phyloP scores from a whole-genome alignment of 2,888 invertebrate species.

The Sarcophaga variegata region DNA sequence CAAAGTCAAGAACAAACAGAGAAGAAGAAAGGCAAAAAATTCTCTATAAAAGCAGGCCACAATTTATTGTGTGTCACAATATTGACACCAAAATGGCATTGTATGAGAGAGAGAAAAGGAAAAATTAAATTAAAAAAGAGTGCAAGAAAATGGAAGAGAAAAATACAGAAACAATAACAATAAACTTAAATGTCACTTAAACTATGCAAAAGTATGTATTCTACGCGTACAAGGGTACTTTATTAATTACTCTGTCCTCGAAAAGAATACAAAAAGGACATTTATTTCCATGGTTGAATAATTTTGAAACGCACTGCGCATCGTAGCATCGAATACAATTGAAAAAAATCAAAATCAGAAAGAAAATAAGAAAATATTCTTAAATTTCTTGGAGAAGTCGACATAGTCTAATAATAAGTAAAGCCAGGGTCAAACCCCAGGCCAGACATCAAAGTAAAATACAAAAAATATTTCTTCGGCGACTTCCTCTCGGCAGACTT shows the following conservation, averaged over 20 bases:
- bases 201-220: background rate
- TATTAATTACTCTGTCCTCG: background rate
- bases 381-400: too few relatives aligned
- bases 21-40: background rate
- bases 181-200: slow-evolving; percentile 22
- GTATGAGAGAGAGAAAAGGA: background rate
- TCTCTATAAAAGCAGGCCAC: background rate
- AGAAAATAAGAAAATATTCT: too few relatives aligned
- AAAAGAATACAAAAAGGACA: too few relatives aligned
- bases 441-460: too few relatives aligned
- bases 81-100: background rate
- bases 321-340: too few relatives aligned
- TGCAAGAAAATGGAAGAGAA: background rate
- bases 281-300: too few relatives aligned
- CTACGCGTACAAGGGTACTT: background rate
- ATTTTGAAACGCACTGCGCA: too few relatives aligned
- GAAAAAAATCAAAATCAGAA: too few relatives aligned
- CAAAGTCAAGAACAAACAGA: background rate
- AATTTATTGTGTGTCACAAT: background rate
- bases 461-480: too few relatives aligned
- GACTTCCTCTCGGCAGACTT: too few relatives aligned
- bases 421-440: too few relatives aligned
- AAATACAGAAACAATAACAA: slow-evolving; percentile 1
- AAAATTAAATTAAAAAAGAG: background rate
- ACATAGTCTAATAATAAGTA: too few relatives aligned